Evolutionary conservation across 1,140 invertebrate species (phyloP).

Genomic region (Propsilocerus akamusi): DNA sequence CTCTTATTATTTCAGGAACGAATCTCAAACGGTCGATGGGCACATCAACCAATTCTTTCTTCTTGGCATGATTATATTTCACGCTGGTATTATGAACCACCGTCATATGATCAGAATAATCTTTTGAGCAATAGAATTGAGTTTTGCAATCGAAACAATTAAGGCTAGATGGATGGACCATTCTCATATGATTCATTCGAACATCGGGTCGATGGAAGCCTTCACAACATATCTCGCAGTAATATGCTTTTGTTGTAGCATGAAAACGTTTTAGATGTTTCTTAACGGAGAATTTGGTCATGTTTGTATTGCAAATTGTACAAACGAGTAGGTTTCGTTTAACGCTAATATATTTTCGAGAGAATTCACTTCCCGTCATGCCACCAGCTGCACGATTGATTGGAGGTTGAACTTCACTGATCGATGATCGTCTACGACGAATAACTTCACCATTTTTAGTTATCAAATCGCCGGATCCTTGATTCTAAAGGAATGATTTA

Average conservation of each 20-base stretch:
- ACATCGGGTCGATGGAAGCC: background rate
- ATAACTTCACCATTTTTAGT: background rate
- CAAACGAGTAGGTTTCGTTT: background rate
- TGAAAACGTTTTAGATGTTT: background rate
- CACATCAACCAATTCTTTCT: background rate
- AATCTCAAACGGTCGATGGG: background rate
- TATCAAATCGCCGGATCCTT: background rate
- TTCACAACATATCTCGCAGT: background rate
- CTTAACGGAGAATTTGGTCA: background rate
- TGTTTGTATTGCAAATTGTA: background rate
- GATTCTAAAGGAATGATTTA: too few relatives aligned
- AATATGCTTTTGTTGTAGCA: background rate
- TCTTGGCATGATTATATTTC: background rate
- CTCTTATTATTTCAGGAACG: background rate
- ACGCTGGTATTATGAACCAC: background rate
- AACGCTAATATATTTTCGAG: background rate
- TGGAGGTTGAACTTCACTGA: background rate
- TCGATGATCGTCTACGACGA: background rate
- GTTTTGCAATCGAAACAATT: background rate
- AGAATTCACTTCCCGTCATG: background rate
- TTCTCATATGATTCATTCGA: background rate
- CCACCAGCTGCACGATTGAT: background rate
- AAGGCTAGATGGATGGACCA: background rate
- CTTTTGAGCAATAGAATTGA: background rate
- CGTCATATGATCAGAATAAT: background rate